Conservation (phyloP, 2,113 vertebrate species). For the Lepisosteus oculatus region DNA sequence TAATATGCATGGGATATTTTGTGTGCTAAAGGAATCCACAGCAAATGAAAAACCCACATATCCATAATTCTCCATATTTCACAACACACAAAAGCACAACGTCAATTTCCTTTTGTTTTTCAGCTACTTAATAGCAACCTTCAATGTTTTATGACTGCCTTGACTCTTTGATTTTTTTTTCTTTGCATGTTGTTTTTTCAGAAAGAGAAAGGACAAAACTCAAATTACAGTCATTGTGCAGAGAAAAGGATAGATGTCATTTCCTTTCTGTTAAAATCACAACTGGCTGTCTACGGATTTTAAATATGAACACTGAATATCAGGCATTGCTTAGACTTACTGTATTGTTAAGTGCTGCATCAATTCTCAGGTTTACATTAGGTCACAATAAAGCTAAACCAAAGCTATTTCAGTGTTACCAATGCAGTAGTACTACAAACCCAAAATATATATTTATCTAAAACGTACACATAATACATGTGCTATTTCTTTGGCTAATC, state of each 20-base stretch:
- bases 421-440: too few species aligned
- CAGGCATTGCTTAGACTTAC: too few species aligned
- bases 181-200: not conserved
- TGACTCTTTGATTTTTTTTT: too few species aligned
- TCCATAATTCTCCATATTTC: too few species aligned
- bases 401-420: slow-evolving; percentile 29
- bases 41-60: slow-evolving; percentile 16
- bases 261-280: not conserved
- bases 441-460: too few species aligned
- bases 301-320: slow-evolving; percentile 2
- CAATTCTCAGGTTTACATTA: not conserved
- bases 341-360: not conserved
- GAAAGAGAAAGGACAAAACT: slow-evolving; percentile 6
- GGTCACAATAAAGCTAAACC: not conserved
- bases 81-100: too few species aligned
- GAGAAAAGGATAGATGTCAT: not conserved
- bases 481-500: too few species aligned
- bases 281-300: not conserved
- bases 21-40: not conserved
- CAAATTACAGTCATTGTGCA: slow-evolving; percentile 2
- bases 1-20: not conserved
- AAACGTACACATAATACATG: too few species aligned
- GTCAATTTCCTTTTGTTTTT: too few species aligned
- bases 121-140: too few species aligned
- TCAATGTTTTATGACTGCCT: too few species aligned